phyloP scores from a whole-genome alignment of 1,140 invertebrate species.

The Trichonephila inaurata region DNA sequence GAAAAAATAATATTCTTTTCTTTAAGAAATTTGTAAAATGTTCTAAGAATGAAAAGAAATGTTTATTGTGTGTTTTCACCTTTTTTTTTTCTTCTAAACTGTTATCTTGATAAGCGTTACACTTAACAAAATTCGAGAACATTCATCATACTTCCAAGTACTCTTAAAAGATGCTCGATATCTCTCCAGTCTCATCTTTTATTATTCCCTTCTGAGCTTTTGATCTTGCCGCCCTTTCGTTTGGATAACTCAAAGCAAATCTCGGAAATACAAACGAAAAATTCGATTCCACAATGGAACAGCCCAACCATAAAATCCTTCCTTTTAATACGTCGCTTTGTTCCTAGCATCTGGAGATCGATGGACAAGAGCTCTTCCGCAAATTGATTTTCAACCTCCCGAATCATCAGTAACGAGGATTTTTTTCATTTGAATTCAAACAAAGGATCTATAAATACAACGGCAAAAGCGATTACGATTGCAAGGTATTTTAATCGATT shows the following conservation, averaged over 20 bases:
- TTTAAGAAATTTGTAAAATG: no score
- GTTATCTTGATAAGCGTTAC: not conserved
- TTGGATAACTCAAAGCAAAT: not conserved
- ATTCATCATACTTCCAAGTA: not conserved
- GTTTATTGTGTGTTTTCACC: no score
- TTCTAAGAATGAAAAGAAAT: no score
- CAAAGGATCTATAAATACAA: conserved; percentile 38
- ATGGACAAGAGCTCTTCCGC: not conserved
- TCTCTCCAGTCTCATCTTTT: not conserved
- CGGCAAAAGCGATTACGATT: conserved; percentile 15
- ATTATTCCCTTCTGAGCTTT: not conserved
- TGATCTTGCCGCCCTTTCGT: not conserved
- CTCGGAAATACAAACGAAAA: not conserved
- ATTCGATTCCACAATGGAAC: conserved; percentile 10
- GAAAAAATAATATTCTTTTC: no score
- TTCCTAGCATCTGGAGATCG: not conserved
- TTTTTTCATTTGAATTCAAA: conserved; percentile 22
- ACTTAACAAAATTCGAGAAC: not conserved
- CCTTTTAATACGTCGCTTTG: conserved; percentile 25
- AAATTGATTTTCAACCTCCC: conserved; percentile 22
- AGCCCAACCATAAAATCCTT: conserved; percentile 22
- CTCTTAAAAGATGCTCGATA: not conserved
- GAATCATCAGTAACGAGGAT: conserved; percentile 21
- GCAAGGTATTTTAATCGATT: conserved; percentile 34
- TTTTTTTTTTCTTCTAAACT: not conserved